phyloP scores from a whole-genome alignment of 2,888 invertebrate genomes.

The Phyllotreta cruciferae region DNA sequence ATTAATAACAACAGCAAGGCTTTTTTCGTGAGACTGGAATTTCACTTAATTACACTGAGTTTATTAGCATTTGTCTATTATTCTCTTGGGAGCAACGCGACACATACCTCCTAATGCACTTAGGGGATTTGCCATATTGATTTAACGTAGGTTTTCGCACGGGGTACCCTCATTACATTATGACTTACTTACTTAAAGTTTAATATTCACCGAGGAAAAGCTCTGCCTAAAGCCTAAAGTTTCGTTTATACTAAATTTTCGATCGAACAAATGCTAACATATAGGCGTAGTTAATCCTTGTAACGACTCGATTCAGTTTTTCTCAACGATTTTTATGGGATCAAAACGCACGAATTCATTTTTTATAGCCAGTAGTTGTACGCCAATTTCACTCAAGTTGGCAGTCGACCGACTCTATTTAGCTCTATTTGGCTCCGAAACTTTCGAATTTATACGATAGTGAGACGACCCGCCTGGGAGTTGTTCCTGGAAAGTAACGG shows the following conservation, averaged over 20 bases:
- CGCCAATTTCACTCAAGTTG: neutral
- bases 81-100: conserved; percentile 18
- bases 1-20: no score
- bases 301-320: no score
- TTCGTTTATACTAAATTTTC: no score
- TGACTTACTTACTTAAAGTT: conserved; percentile 12
- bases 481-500: conserved; percentile 35
- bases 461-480: conserved; percentile 31
- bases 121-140: conserved; percentile 23
- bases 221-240: neutral
- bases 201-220: conserved; percentile 13
- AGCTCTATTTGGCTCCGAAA: conserved; percentile 35
- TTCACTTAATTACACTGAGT: neutral
- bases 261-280: no score
- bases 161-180: conserved; percentile 12
- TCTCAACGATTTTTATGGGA: no score
- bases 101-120: conserved; percentile 26
- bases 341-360: no score
- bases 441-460: conserved; percentile 35
- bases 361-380: no score
- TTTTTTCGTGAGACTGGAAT: no score
- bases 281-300: no score
- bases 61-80: conserved; percentile 26
- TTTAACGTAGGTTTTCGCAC: conserved; percentile 26
- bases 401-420: conserved; percentile 32